Base-by-base conservation (phyloP, 2,797 vertebrate species). In the Clarias fuscus region DNA sequence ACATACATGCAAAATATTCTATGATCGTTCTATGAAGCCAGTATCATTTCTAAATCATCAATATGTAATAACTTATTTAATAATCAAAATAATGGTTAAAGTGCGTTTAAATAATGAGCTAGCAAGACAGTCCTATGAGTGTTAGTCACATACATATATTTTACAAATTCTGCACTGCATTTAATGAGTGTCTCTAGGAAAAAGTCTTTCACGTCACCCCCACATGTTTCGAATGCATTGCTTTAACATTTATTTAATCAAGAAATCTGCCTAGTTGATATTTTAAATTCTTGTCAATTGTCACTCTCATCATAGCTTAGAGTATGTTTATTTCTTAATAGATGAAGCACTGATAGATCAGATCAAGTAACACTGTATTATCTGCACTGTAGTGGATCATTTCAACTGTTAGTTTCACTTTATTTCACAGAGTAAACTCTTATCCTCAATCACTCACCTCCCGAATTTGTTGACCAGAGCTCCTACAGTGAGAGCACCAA, bases 401-500 rank as follows among this genome's bases (percentile, higher is more conserved):
- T 15, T 48, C 43, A 76, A 2, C 48, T 7, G 1, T 15, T 33
- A 24, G 77, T 11, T 11, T 61, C 0, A 40, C 20, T 67, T 81
- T 53, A 81, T 48, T 81, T 15, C 48, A 3, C 78, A 3, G 3
- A 65, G 24, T n/a, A 40, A 53, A 67, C 24, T 30, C 30, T 53
- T 27, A 3, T 48, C 62, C 40, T 61, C 37, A 40, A 61, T 72
- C 80, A 75, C 94, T 93, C 88, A 99, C 98, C 97, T 98, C 91
- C 98, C 98, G 91, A 99, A 98, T 85, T 92, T 95, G 92, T 97
- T 95, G 90, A 97, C 97, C 1, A 99, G 91, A 30, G 91, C 90
- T 68, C 97, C 96, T 0, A 98, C 97, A 0, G 95, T 97, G 87
- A 99, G 95, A 37, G 98, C 97, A 0, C 98, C 97, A 0, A 96